Evolutionary conservation across 92 coral and sea anemone genomes (phyloP).

Genomic region (Parazoanthus darwini): DNA sequence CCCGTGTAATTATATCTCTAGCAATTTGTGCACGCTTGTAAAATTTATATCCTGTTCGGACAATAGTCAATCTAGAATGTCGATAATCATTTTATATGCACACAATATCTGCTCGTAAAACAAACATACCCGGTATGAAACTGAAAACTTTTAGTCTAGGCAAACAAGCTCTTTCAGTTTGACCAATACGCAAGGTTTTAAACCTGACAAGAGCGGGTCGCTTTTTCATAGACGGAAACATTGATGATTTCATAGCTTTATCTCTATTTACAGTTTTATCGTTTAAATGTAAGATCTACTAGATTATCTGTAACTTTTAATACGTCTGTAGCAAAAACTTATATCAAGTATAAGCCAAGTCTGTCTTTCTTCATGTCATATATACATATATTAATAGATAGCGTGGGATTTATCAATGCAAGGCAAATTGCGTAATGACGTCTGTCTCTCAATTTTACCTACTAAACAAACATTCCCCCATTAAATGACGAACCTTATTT

Average conservation of each 20-base stretch:
- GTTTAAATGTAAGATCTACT: neutral
- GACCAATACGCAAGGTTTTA: neutral
- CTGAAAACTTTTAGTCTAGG: neutral
- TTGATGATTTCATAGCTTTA: neutral
- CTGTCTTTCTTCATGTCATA: neutral
- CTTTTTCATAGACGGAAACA: neutral
- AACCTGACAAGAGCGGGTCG: neutral
- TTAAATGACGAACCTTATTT: constrained; percentile 22
- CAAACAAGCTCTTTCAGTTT: neutral
- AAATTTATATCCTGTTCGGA: neutral
- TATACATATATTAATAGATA: neutral
- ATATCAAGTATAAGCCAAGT: neutral
- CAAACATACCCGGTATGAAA: neutral
- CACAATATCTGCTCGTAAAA: neutral
- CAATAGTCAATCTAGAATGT: neutral
- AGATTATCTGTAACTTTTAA: neutral
- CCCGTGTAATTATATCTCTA: neutral
- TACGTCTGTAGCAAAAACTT: neutral
- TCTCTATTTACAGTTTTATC: neutral
- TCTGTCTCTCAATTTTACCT: constrained; percentile 29
- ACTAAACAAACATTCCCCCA: constrained; percentile 28
- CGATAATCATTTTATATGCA: neutral
- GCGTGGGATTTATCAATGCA: constrained; percentile 17
- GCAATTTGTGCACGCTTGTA: neutral
- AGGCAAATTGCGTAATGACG: constrained; percentile 15